Percentiles rank a stretch among this genome's conserved stretches.
These are phyloP conservation scores for Mirounga angustirostris DNA, from an alignment of 2,113 vertebrate genomes.

Conservation along the genomic window DNA sequence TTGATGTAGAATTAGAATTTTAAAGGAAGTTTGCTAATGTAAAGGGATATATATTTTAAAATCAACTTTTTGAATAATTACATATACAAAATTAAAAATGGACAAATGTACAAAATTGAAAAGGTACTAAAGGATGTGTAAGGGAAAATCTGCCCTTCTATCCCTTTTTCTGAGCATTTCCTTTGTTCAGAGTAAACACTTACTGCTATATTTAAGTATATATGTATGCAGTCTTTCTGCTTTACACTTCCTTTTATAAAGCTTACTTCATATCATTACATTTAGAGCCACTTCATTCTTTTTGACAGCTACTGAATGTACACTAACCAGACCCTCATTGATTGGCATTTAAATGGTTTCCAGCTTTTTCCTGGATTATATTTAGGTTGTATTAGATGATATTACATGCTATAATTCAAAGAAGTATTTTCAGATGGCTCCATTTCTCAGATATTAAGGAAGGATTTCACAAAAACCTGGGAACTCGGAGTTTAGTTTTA, in stretches of 20 bases:
- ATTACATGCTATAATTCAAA: background rate
- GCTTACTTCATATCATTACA: background rate
- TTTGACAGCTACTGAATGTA: background rate
- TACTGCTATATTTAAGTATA: background rate
- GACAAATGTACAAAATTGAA: background rate
- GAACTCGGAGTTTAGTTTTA: background rate
- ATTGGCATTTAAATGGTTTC: background rate
- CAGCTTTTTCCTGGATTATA: background rate
- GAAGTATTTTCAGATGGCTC: slow-evolving; percentile 31
- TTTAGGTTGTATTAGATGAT: background rate
- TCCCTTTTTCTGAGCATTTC: background rate
- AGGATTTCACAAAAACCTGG: background rate
- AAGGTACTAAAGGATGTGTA: background rate
- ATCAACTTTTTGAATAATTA: slow-evolving; percentile 41
- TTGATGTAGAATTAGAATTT: slow-evolving; percentile 9
- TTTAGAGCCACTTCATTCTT: background rate
- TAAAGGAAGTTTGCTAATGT: slow-evolving; percentile 1
- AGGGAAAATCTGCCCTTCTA: background rate
- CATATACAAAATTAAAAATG: background rate
- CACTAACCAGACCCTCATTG: background rate
- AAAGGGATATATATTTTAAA: background rate
- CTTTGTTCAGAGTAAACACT: background rate
- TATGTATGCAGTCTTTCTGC: background rate
- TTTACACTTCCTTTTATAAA: background rate
- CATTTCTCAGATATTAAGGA: slow-evolving; percentile 17